Evolutionary conservation across 2,797 vertebrate genomes (phyloP), one percentile per base, ranked within the genome.

Genomic region (Atherinosoma microstoma): DNA sequence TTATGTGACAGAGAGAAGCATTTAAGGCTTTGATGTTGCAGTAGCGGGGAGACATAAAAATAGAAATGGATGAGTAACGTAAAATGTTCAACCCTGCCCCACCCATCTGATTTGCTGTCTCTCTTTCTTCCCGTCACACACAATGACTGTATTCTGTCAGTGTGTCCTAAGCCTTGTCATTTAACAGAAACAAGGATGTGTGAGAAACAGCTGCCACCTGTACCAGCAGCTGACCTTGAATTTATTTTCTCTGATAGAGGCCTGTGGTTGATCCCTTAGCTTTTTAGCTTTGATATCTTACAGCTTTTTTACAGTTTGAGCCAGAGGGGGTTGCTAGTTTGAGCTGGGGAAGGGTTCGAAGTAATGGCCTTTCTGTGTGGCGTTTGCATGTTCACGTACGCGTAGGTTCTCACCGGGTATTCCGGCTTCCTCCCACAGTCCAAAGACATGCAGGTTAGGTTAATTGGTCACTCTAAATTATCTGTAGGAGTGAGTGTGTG

Each of bases 221-320:
- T 90, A 88, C 83, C 83, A 34, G 73, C 69, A 67, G 42, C 74
- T 85, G 91, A 94, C 92, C 92, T 94, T 93, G 89, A 92, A 88
- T 88, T 91, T 89, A 92, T 91, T 89, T 89, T 79, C 79, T 82
- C 83, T 85, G 87, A 93, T 92, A 82, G 87, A 85, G 90, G 91
- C 88, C 94, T 93, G 89, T 47, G 54, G 67, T 75, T 93, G 90
- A 93, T 94, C 93, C 87, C 79, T 51, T 38, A 80, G 90, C 87
- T 93, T 92, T 92, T 70, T 82, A 45, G 71, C 5, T 84, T 84
- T 72, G 63, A 87, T 82, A 27, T 27, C 24, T 27, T 27, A 27
- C 24, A 27, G 24, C 24, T 27, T 27, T 27, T 2, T 2, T 27
- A 27, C 24, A 27, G 24, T 27, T 27, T 27, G 24, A 27, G 24